Evolutionary conservation across 2,888 invertebrate genomes (phyloP), one percentile per base, ranked within the genome.

Genomic region (Rhaphigaster nebulosa): DNA sequence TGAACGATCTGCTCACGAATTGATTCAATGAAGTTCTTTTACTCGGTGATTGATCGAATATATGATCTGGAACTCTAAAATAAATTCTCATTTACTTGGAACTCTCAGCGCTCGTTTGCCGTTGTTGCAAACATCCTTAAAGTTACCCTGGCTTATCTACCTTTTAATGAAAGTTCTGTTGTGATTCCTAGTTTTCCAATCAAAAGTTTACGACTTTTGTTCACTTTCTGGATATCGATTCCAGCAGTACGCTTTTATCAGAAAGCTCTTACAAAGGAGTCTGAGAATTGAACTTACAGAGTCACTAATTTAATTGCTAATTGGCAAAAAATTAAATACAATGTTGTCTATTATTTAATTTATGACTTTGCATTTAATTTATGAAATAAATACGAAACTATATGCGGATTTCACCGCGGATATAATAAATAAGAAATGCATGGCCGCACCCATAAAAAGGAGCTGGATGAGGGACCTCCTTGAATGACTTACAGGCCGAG

Each of bases 131-230:
- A 38, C 0, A 20, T 76, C 70, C 20, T 23, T 38, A 6, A 76
- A 76, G 38, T 76, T 76, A 29, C 70, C 20, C 18, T 23, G 70
- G 70, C 70, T 38, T 76, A 76, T 76, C 70, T 34, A 76, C 70
- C 70, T 76, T 76, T 29, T 76, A 76, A 76, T 76, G 70, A 38
- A 76, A 76, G 70, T 38, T 76, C 23, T 76, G 70, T 76, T 76
- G 70, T 76, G 70, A 76, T 76, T 76, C 70, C 70, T 76, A 76
- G 70, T 76, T 76, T 76, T 76, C 70, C 38, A 76, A 76, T 76
- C 70, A 76, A 76, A 76, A 76, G 70, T 76, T 76, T 38, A 76
- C 70, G 70, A 76, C 70, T 76, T 76, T 76, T 76, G 70, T 6
- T 76, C 18, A 76, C 70, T 76, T 76, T 34, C 20, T 1, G 70